These are phyloP conservation scores for Malacoctenus gilli DNA, from an alignment of 2,797 vertebrate genomes.

Conservation along the genomic window DNA sequence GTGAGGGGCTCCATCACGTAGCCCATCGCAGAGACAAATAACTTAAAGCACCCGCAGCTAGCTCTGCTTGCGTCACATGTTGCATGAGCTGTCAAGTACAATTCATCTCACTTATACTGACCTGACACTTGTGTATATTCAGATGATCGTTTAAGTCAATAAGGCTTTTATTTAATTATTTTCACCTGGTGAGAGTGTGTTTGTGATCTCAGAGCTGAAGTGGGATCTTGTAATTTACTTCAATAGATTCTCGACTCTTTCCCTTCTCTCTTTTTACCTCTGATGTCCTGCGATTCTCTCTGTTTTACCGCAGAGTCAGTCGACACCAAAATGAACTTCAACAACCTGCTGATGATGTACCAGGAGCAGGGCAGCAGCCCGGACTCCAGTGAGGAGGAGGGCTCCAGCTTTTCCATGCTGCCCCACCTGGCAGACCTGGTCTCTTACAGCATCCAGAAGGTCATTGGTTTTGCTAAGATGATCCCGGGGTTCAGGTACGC, in stretches of 20 bases:
- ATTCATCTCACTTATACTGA: conserved; percentile 33
- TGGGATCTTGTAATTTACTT: no score
- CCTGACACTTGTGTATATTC: conserved; percentile 3
- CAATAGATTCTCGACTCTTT: not conserved
- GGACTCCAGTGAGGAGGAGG: conserved; percentile 80
- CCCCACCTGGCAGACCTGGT: conserved; percentile 96
- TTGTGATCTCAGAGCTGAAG: not conserved
- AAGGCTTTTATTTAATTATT: conserved; percentile 5
- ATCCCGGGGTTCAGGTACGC: conserved; percentile 95
- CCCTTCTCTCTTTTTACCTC: not conserved
- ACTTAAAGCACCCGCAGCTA: conserved; percentile 39
- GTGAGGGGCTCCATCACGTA: conserved; percentile 38
- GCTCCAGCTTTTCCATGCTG: conserved; percentile 91
- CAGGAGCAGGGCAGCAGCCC: conserved; percentile 86
- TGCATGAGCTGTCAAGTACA: conserved; percentile 34
- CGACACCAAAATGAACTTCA: conserved; percentile 85
- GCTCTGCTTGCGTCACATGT: conserved; percentile 32
- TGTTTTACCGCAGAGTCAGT: conserved; percentile 74
- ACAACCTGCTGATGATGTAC: conserved; percentile 83
- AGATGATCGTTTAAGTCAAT: conserved; percentile 34
- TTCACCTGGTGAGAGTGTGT: conserved; percentile 20
- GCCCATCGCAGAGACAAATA: conserved; percentile 17
- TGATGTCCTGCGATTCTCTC: conserved; percentile 4
- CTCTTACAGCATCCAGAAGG: conserved; percentile 98
- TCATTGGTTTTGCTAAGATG: conserved; percentile 98